Percentiles rank a stretch among this genome's conserved stretches.
Conservation (phyloP, 64 coral and sea anemone genomes). For the Orbicella faveolata region DNA sequence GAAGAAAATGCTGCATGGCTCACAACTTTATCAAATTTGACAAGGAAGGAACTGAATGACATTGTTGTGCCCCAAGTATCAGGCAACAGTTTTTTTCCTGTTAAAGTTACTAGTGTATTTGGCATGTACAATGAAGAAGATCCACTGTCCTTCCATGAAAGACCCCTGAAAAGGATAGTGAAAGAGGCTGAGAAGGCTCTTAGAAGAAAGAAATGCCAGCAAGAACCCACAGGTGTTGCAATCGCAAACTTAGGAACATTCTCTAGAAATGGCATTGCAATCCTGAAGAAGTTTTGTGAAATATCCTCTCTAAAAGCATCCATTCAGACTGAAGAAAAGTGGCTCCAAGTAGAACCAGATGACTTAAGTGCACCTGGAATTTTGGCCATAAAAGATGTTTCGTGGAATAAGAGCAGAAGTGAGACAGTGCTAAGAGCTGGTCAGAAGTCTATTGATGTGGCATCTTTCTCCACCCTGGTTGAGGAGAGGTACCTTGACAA, state of each 20-base stretch:
- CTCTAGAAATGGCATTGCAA: slow-evolving; percentile 7
- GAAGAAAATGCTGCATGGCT: neutral
- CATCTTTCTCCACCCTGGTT: slow-evolving; percentile 55
- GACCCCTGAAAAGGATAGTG: neutral
- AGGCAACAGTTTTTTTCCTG: neutral
- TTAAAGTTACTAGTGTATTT: neutral
- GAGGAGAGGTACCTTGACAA: slow-evolving; percentile 52
- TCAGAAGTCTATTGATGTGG: slow-evolving; percentile 42
- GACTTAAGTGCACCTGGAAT: neutral
- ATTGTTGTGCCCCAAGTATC: neutral
- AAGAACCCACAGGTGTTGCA: neutral
- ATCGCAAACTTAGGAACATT: slow-evolving; percentile 33
- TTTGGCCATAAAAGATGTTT: slow-evolving; percentile 10
- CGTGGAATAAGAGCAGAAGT: neutral
- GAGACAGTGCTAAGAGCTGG: slow-evolving; percentile 27
- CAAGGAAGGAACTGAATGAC: neutral
- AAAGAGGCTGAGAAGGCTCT: slow-evolving; percentile 8
- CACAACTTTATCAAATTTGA: neutral
- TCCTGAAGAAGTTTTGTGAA: slow-evolving; percentile 36
- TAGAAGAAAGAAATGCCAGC: neutral
- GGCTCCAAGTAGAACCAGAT: slow-evolving; percentile 4
- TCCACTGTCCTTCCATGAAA: slow-evolving; percentile 5
- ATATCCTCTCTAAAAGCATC: neutral
- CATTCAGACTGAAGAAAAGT: slow-evolving; percentile 25
- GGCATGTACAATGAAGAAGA: slow-evolving; percentile 14